Evolutionary conservation across 2,888 invertebrate species (phyloP).

Genomic region (Rambutsinella grinnellia): DNA sequence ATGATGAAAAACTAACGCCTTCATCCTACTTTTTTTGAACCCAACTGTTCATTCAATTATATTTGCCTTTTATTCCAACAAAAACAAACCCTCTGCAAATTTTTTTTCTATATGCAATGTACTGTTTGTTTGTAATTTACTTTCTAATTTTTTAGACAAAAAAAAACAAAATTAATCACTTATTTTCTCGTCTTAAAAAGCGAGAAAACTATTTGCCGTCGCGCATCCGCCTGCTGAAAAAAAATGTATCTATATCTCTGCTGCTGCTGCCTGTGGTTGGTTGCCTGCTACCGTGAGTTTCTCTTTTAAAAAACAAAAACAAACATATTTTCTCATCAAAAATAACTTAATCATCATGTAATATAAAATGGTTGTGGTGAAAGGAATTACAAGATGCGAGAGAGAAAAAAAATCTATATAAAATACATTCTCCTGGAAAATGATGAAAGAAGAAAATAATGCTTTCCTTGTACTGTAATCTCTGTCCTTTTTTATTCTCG

Average conservation of each 20-base stretch:
- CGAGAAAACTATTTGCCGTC: conserved; percentile 33
- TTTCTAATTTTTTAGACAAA: not conserved
- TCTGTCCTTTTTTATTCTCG: not conserved
- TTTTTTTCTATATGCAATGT: too few species aligned
- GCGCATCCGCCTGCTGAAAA: conserved; percentile 51
- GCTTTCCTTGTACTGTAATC: not conserved
- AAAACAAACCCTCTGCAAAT: too few species aligned
- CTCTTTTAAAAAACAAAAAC: conserved; percentile 22
- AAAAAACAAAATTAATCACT: conserved; percentile 27
- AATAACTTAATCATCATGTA: conserved; percentile 2
- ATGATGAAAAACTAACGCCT: too few species aligned
- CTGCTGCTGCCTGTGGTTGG: conserved; percentile 51
- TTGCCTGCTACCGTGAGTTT: conserved; percentile 53
- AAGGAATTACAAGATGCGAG: not conserved
- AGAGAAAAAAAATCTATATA: too few species aligned
- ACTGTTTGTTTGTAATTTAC: too few species aligned
- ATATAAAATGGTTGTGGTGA: conserved; percentile 30
- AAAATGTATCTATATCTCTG: conserved; percentile 3
- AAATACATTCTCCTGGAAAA: too few species aligned
- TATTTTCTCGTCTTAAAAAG: conserved; percentile 5
- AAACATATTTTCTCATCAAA: too few species aligned
- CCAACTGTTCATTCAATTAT: too few species aligned
- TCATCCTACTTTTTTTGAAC: too few species aligned
- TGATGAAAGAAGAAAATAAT: too few species aligned
- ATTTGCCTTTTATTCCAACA: too few species aligned